A percentile compares a stretch with the other conserved stretches of the same genome.
phyloP scores from a whole-genome alignment of 2,797 vertebrate genomes.

The Sebastes baramenuke region DNA sequence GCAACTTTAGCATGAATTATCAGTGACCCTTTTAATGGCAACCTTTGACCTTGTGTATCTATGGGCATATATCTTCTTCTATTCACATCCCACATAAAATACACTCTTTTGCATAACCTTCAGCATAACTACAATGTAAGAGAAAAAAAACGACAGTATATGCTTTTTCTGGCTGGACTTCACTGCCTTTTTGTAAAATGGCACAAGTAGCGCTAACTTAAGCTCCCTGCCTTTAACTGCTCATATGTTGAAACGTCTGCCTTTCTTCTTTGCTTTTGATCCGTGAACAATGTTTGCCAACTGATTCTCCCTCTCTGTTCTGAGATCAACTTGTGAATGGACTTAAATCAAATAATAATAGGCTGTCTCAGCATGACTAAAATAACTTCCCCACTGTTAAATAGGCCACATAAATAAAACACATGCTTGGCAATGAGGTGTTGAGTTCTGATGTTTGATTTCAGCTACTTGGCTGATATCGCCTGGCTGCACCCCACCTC shows the following conservation, averaged over 20 bases:
- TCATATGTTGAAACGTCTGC: background rate
- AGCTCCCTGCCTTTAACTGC: constrained; percentile 13
- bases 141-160: background rate
- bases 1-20: background rate
- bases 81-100: background rate
- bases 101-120: background rate
- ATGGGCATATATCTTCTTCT: background rate
- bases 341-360: constrained; percentile 52
- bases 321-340: constrained; percentile 31
- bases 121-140: background rate
- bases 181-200: background rate
- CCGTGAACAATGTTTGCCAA: constrained; percentile 36
- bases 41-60: background rate
- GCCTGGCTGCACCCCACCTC: background rate
- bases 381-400: constrained; percentile 37
- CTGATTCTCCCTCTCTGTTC: constrained; percentile 24
- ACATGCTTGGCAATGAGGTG: constrained; percentile 1
- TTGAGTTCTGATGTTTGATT: constrained; percentile 14
- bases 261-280: constrained; percentile 32
- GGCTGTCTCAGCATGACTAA: constrained; percentile 32
- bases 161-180: background rate
- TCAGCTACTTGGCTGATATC: background rate
- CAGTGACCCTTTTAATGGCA: background rate
- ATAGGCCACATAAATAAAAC: constrained; percentile 42
- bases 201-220: background rate